Conservation (phyloP, 2,888 invertebrate species). For the Pristionchus exspectatus region DNA sequence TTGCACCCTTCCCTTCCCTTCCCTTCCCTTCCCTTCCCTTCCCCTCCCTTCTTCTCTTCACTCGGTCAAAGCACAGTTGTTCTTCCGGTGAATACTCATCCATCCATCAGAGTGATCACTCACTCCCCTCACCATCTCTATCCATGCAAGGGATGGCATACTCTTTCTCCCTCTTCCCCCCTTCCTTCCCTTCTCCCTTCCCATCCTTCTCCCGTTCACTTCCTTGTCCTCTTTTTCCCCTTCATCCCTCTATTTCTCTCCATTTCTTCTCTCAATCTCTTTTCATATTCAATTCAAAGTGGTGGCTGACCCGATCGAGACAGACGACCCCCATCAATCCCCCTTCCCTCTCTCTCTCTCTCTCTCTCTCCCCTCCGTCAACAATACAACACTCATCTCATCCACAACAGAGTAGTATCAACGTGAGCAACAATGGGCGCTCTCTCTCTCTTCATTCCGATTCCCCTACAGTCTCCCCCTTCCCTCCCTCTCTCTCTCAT, state of each 20-base stretch:
- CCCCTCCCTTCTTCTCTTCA: background rate
- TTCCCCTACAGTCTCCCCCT: background rate
- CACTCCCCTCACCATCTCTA: conserved; percentile 9
- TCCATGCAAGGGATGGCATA: background rate
- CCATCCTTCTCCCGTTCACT: background rate
- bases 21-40: background rate
- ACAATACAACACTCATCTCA: background rate
- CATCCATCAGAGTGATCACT: background rate
- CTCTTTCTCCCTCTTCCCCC: background rate
- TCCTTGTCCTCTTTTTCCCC: conserved; percentile 15
- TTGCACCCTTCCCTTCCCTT: background rate
- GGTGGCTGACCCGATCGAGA: background rate
- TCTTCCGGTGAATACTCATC: conserved; percentile 31
- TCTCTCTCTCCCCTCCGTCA: background rate
- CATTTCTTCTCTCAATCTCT: background rate
- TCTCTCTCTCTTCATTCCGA: background rate
- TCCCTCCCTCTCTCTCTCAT: background rate
- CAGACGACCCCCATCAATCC: background rate
- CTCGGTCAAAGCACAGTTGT: conserved; percentile 45
- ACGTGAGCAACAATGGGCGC: background rate
- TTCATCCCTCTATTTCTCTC: background rate
- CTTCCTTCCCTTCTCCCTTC: background rate
- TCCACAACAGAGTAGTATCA: background rate
- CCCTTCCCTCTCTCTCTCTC: background rate
- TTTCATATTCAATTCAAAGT: conserved; percentile 6